Evolutionary conservation across 2,888 invertebrate genomes (phyloP).

Genomic region (Luperina testacea): DNA sequence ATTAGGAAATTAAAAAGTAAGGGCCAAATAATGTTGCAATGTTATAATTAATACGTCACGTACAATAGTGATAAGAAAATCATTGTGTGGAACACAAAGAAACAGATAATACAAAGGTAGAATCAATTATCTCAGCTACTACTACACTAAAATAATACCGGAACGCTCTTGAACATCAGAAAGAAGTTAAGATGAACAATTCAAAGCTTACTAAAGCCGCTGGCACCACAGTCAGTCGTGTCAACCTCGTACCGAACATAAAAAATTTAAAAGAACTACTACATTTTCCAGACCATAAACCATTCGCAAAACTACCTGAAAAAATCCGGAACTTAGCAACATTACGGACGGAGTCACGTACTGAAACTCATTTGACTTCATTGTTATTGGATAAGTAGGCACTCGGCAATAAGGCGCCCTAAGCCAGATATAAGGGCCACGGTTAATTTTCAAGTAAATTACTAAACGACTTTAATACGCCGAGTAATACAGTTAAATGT

Average conservation of each 20-base stretch:
- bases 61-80: background rate
- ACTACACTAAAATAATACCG: background rate
- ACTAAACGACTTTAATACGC: constrained; percentile 66
- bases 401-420: constrained; percentile 58
- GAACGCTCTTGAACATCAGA: background rate
- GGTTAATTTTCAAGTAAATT: constrained; percentile 69
- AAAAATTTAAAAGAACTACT: constrained; percentile 28
- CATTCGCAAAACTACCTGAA: constrained; percentile 47
- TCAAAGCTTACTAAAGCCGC: background rate
- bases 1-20: background rate
- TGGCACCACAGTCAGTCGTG: background rate
- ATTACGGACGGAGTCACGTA: constrained; percentile 59
- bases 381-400: constrained; percentile 66
- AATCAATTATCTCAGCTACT: background rate
- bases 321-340: constrained; percentile 47
- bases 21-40: background rate
- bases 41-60: background rate
- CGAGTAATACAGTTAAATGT: constrained; percentile 58
- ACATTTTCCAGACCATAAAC: constrained; percentile 36
- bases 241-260: constrained; percentile 2
- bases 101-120: background rate
- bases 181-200: constrained; percentile 5
- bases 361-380: constrained; percentile 65
- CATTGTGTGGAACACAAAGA: background rate
- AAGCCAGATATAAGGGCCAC: constrained; percentile 59